Conservation (phyloP, 2,888 invertebrate species). For the Morpho helenor region DNA sequence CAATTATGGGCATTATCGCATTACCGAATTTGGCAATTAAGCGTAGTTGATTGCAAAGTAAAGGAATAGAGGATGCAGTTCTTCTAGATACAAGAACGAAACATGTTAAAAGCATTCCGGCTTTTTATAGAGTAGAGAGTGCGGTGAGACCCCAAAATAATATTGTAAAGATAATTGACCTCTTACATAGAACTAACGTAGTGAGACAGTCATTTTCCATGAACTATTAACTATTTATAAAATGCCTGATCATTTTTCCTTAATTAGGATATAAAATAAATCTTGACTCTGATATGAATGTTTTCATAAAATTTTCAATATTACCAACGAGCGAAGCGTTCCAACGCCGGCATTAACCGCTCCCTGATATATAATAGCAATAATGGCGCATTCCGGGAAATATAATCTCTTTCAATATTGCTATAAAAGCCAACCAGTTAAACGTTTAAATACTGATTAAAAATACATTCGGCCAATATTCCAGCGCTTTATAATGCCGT, state of each 20-base stretch:
- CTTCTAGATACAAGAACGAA: too few relatives aligned
- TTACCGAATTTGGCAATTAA: too few relatives aligned
- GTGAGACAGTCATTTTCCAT: too few relatives aligned
- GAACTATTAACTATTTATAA: conserved; percentile 11
- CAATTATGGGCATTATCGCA: too few relatives aligned
- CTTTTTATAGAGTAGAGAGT: too few relatives aligned
- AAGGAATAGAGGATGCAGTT: too few relatives aligned
- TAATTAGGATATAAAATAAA: conserved; percentile 1
- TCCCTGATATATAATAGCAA: conserved; percentile 29
- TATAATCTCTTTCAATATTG: conserved; percentile 31
- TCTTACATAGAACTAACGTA: too few relatives aligned
- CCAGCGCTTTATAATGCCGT: conserved; percentile 24
- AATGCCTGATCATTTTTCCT: background rate
- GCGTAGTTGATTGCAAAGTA: too few relatives aligned
- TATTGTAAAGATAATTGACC: too few relatives aligned
- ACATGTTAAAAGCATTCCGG: too few relatives aligned
- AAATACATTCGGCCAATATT: conserved; percentile 29
- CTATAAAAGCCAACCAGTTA: conserved; percentile 29
- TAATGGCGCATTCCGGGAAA: conserved; percentile 25
- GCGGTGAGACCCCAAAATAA: too few relatives aligned
- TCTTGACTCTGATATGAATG: background rate
- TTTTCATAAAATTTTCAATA: conserved; percentile 23
- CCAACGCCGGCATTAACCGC: conserved; percentile 24
- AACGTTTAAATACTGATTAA: conserved; percentile 35
- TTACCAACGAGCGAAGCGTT: conserved; percentile 13